Base-by-base conservation (phyloP, 2,888 invertebrate species). In the Drosophila anceps region DNA sequence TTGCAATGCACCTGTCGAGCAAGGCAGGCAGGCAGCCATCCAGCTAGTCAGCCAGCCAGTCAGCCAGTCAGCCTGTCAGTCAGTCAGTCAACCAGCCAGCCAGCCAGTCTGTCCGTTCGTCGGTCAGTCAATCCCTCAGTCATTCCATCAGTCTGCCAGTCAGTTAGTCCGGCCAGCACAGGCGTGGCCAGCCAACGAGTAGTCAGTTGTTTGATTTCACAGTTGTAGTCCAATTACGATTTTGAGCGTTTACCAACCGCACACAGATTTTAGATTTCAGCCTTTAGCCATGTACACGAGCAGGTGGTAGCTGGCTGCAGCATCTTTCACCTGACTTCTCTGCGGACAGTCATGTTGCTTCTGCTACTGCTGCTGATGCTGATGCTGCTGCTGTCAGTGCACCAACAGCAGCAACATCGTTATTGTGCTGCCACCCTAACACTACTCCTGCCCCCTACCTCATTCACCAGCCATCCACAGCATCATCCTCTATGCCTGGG, bases 221-320 rank as follows among this genome's bases (percentile, higher is more conserved):
- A 87, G 85, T 86, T 86, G 87, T 84, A 87, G 84, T 87, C 85
- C 87, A 83, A 86, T 86, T 86, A 84, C 87, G 84, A 87, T 87
- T 86, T 87, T 81, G 83, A 83, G 84, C 82, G 82, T 81, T 81
- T 85, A 87, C 85, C 87, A 76, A 84, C 87, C 87, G 83, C 85
- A 78, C 85, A 78, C 84, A 83, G 84, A 86, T 85, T 84, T 84
- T 81, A 83, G 84, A 86, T 85, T 84, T 84, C 62, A 69, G 87
- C 87, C 85, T 68, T 80, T 71, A 73, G 84, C 83, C 60, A 74
- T 66, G 54, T 58, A 44, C 20, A 51, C 33, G 57, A 39, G n/a
- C 54, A 54, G 54, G 39, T 39, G 39, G 27, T 39, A 54, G 54
- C n/a, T 53, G 39, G 39, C 27, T 54, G 15, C 37, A 37, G 44